A percentile compares a stretch with the other conserved stretches of the same genome.
Conservation (phyloP, 2,113 vertebrate genomes). For the Engystomops pustulosus region DNA sequence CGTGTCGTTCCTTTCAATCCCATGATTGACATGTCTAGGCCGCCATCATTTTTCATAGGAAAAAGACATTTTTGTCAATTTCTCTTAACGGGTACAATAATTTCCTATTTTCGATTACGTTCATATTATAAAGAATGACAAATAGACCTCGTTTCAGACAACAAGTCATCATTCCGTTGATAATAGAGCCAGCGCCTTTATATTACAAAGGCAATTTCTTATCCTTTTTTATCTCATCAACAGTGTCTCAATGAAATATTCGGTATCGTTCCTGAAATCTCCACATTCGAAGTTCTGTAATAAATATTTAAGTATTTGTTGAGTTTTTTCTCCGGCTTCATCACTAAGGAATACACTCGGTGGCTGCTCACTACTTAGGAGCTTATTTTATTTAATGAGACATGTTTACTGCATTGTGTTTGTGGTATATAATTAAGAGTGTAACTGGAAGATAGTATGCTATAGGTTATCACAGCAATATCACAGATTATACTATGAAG, state of each 20-base stretch:
- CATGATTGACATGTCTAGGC: constrained; percentile 14
- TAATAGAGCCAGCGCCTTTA: not conserved
- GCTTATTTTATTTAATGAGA: constrained; percentile 11
- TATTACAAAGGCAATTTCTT: constrained; percentile 23
- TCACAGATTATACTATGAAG: not conserved
- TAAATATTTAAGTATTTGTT: constrained; percentile 15
- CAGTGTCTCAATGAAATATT: constrained; percentile 19
- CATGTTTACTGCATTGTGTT: not conserved
- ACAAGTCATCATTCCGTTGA: constrained; percentile 7
- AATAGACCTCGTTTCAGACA: not conserved
- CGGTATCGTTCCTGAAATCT: not conserved
- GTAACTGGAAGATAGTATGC: constrained; percentile 10
- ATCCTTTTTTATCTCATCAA: constrained; percentile 10
- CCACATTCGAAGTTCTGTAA: not conserved
- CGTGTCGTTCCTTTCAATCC: not conserved
- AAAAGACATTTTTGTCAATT: not conserved
- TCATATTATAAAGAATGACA: not conserved
- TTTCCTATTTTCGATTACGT: not conserved
- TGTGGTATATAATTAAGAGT: not conserved
- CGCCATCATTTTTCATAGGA: not conserved
- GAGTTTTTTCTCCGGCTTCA: not conserved
- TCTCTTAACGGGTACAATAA: constrained; percentile 8
- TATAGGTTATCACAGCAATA: constrained; percentile 8
- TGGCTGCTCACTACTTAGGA: not conserved
- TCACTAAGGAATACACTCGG: not conserved